These are phyloP conservation scores for Spizella passerina DNA, from an alignment of 2,797 vertebrate species.

Conservation along the genomic window DNA sequence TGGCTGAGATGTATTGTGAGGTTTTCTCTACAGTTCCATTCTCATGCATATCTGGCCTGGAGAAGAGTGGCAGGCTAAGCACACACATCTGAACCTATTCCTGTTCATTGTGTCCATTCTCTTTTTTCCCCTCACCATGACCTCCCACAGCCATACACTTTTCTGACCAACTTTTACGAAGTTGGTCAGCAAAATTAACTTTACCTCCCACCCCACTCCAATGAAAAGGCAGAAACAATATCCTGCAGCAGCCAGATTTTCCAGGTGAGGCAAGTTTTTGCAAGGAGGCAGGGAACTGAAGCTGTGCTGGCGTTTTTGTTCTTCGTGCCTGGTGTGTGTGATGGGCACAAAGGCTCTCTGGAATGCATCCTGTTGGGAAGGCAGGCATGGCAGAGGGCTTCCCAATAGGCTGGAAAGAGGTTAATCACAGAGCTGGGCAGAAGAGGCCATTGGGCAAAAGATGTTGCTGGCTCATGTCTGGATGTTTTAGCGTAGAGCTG, in stretches of 20 bases:
- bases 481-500: conserved; percentile 52
- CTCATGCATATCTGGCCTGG: neutral
- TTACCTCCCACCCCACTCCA: rapidly evolving
- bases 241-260: neutral
- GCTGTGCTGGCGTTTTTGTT: neutral
- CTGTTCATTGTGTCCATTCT: neutral
- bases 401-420: neutral
- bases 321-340: rapidly evolving
- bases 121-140: neutral
- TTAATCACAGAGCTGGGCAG: neutral
- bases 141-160: neutral
- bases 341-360: neutral
- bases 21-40: neutral
- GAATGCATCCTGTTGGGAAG: neutral
- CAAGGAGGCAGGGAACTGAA: neutral
- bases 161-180: neutral
- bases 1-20: neutral
- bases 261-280: neutral
- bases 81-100: rapidly evolving
- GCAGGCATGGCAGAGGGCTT: neutral
- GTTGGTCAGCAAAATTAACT: neutral
- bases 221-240: neutral
- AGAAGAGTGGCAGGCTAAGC: neutral
- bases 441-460: conserved; percentile 8
- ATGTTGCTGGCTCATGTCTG: conserved; percentile 10